A percentile compares a stretch with the other conserved stretches of the same genome.
These are phyloP conservation scores for Chondrilla cf. caribensis DNA, from an alignment of 37 sponge, comb jelly and placozoan species.

Conservation along the genomic window DNA sequence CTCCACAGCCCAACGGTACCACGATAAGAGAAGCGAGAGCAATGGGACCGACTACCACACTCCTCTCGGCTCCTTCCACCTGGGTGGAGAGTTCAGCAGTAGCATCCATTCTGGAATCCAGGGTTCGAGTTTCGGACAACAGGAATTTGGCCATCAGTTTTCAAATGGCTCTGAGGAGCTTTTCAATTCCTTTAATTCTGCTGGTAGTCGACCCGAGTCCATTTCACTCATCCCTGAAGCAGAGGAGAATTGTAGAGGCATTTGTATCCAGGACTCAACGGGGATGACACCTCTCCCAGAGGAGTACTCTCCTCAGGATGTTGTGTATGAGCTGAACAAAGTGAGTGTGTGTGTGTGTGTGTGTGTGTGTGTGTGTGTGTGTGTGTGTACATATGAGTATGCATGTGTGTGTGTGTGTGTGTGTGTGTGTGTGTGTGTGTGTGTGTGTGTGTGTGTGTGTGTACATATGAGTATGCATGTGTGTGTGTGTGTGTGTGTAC, in stretches of 20 bases:
- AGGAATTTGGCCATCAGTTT: too few species aligned
- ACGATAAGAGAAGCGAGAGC: too few species aligned
- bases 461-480: too few species aligned
- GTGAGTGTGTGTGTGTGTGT: not conserved
- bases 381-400: not conserved
- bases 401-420: not conserved
- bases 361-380: not conserved
- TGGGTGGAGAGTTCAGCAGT: too few species aligned
- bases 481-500: too few species aligned
- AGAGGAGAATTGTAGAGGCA: not conserved
- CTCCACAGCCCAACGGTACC: too few species aligned
- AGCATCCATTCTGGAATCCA: too few species aligned
- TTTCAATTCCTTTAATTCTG: too few species aligned
- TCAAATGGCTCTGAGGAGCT: too few species aligned
- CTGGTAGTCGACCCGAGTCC: not conserved
- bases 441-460: not conserved
- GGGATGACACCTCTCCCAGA: not conserved
- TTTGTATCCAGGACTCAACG: not conserved
- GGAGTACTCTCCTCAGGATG: not conserved
- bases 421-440: not conserved
- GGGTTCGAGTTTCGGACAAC: too few species aligned
- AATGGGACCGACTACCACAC: too few species aligned
- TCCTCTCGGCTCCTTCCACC: too few species aligned
- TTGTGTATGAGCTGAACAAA: not conserved
- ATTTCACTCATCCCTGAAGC: not conserved